Conservation (phyloP, 2,113 vertebrate species). For the Mustelus asterias region DNA sequence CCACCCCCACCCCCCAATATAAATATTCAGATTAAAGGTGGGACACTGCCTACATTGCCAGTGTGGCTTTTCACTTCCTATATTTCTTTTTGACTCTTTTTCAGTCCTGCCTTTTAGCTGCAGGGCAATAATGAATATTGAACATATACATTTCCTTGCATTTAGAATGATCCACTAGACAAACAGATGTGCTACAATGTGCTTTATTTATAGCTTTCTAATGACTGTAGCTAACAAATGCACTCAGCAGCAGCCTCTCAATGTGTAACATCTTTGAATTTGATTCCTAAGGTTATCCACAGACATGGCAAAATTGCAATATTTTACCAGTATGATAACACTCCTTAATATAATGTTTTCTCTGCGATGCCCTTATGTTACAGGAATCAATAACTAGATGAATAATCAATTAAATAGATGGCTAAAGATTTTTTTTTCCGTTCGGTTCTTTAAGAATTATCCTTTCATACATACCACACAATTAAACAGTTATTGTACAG, state of each 20-base stretch:
- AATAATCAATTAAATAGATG: not conserved
- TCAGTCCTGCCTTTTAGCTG: not conserved
- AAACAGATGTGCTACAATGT: not conserved
- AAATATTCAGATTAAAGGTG: constrained; percentile 40
- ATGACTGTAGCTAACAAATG: not conserved
- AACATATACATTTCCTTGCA: not conserved
- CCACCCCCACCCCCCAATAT: constrained; percentile 41
- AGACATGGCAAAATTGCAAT: not conserved
- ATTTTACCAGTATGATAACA: not conserved
- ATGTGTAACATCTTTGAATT: not conserved
- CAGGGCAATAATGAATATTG: not conserved
- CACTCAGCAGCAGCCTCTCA: constrained; percentile 15
- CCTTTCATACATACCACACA: not conserved
- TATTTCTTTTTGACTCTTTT: constrained; percentile 10
- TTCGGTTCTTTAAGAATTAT: not conserved
- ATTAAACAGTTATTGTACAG: not conserved
- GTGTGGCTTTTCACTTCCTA: not conserved
- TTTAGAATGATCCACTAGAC: not conserved
- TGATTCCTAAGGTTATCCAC: not conserved
- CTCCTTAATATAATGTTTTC: not conserved
- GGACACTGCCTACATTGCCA: not conserved
- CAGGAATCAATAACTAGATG: not conserved
- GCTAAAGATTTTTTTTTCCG: not conserved
- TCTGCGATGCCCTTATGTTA: not conserved
- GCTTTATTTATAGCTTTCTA: constrained; percentile 14